These are phyloP conservation scores for Ceyx melanurus DNA, from an alignment of 2,113 vertebrate species.

Conservation along the genomic window DNA sequence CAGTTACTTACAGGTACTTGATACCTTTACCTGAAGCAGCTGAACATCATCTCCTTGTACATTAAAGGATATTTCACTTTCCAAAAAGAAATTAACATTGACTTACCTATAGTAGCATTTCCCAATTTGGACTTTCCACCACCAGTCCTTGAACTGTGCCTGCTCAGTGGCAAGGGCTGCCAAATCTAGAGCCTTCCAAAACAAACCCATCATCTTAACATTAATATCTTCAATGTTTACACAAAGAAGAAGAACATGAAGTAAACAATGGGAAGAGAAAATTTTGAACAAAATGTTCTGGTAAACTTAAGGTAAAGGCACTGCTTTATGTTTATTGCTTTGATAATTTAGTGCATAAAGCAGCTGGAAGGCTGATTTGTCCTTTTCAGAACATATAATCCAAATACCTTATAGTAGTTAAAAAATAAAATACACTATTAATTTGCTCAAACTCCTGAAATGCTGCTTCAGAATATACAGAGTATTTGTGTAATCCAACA, in stretches of 20 bases:
- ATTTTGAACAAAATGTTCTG: neutral
- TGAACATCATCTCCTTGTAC: neutral
- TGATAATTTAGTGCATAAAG: neutral
- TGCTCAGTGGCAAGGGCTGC: slow-evolving; percentile 94
- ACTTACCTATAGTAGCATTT: slow-evolving; percentile 97
- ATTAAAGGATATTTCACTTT: neutral
- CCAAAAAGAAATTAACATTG: neutral
- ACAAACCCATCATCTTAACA: slow-evolving; percentile 54
- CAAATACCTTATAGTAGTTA: neutral
- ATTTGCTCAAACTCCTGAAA: neutral
- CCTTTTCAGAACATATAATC: neutral
- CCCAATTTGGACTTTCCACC: slow-evolving; percentile 98
- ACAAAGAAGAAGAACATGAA: neutral
- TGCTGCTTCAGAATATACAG: neutral
- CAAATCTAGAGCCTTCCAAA: slow-evolving; percentile 92
- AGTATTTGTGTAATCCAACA: neutral
- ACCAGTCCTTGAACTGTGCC: slow-evolving; percentile 97
- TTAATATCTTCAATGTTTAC: neutral
- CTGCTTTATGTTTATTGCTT: neutral
- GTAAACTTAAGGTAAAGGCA: neutral
- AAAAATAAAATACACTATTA: neutral
- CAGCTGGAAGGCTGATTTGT: neutral
- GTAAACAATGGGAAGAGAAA: neutral
- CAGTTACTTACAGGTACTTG: neutral
- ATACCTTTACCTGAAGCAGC: neutral